These are phyloP conservation scores for Monoplex corrugatus DNA, from an alignment of 2,888 invertebrate species.

Conservation along the genomic window DNA sequence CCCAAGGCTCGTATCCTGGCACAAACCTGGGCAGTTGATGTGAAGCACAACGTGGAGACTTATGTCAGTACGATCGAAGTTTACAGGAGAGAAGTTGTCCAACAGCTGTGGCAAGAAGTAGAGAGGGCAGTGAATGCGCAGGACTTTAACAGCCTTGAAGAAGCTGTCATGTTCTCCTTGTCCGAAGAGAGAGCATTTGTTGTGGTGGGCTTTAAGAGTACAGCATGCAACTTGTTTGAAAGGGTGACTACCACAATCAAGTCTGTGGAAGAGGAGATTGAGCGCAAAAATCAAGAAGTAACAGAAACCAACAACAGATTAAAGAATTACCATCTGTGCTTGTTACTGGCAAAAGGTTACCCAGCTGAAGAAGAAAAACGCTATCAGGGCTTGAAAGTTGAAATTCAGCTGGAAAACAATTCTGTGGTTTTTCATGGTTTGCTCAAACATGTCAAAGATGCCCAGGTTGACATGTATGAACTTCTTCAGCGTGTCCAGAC, in stretches of 20 bases:
- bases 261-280: conserved; percentile 30
- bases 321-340: conserved; percentile 33
- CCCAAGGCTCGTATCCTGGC: conserved; percentile 35
- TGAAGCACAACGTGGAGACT: neutral
- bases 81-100: neutral
- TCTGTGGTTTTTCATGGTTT: conserved; percentile 47
- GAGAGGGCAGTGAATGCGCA: neutral
- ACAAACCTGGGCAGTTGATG: conserved; percentile 45
- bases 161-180: conserved; percentile 17
- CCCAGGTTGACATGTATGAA: conserved; percentile 51
- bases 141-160: neutral
- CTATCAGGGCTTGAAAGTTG: conserved; percentile 34
- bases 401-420: conserved; percentile 18
- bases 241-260: conserved; percentile 7
- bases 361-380: conserved; percentile 36
- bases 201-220: conserved; percentile 44
- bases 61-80: conserved; percentile 4
- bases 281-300: conserved; percentile 45
- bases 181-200: conserved; percentile 36
- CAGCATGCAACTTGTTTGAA: conserved; percentile 10
- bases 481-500: neutral
- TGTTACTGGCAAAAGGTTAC: conserved; percentile 43
- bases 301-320: conserved; percentile 42
- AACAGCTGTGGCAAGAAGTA: conserved; percentile 50
- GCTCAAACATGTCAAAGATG: conserved; percentile 33